Conservation (phyloP, 2,888 invertebrate genomes). For the Diadromus collaris region DNA sequence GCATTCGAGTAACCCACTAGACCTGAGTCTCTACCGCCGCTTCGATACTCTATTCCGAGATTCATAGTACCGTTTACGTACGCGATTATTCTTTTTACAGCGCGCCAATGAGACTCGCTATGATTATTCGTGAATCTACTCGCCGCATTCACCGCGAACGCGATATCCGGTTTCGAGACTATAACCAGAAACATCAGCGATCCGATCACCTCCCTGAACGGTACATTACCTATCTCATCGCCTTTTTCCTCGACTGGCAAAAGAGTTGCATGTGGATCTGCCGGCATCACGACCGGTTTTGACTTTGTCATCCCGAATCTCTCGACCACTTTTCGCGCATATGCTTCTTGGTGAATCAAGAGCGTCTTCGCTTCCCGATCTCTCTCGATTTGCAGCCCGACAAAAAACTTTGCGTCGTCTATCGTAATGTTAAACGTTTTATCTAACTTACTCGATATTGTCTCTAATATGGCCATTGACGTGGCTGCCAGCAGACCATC, state of each 20-base stretch:
- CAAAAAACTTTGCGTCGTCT: background rate
- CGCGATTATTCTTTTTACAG: slow-evolving; percentile 57
- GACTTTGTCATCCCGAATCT: background rate
- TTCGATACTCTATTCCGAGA: slow-evolving; percentile 55
- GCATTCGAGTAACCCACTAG: slow-evolving; percentile 58
- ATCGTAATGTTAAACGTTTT: background rate
- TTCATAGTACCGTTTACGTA: slow-evolving; percentile 52
- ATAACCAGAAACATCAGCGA: background rate
- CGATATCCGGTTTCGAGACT: background rate
- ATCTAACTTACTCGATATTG: background rate
- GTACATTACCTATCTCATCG: background rate
- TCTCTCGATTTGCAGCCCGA: background rate
- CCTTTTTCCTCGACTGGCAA: background rate
- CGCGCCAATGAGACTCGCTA: slow-evolving; percentile 57
- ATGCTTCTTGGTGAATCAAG: background rate
- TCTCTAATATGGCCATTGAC: background rate
- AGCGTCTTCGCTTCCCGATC: background rate
- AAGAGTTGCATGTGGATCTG: background rate
- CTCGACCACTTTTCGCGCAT: background rate
- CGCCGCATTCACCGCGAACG: slow-evolving; percentile 22
- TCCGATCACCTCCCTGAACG: background rate
- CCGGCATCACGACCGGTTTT: background rate
- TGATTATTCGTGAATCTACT: slow-evolving; percentile 58
- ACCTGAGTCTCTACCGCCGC: slow-evolving; percentile 35
- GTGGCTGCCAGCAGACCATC: background rate